Base-by-base conservation (phyloP, 1,140 invertebrate species). In the Euura lappo region DNA sequence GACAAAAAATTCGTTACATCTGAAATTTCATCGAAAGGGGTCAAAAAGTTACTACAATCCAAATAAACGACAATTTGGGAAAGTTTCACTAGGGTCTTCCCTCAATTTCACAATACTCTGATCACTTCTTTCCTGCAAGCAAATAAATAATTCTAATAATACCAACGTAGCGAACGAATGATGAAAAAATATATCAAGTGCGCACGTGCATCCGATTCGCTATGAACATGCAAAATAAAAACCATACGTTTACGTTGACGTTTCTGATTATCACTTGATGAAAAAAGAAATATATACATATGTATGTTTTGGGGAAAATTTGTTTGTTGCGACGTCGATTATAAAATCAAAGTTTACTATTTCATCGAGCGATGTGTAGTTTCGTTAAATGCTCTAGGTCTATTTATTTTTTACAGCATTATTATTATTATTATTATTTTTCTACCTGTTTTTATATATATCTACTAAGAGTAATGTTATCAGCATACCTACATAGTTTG, bases 261-360 rank as follows among this genome's bases (percentile, higher is more conserved):
- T 28, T 28, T 28, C 28, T 28, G 28, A 28, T 28, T 28, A 28
- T 28, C 28, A 28, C 28, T 28, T 28, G 28, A 28, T 28, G 28
- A 28, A 28, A 28, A 28, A 28, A 28, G 28, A 28, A 28, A 60
- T 0, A 4, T 60, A 60, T 60, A 11, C 6, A 60, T 60, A 60
- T 10, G n/a, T 60, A n/a, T 60, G 51, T 60, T 60, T 60, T 60
- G 51, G 51, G 51, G 51, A 60, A 60, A 60, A 60, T 60, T 60
- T 60, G 51, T 60, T 60, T 8, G 13, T 11, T n/a, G 13, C 13
- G 51, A 60, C 51, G 10, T 60, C 51, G 51, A 60, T 60, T 8
- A 60, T 60, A 60, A 11, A n/a, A 60, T 60, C 51, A 60, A 60
- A 11, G 51, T 8, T 11, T 60, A n/a, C 6, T 60, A 60, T 60